phyloP scores from a whole-genome alignment of 2,888 invertebrate genomes.

The Eurytoma californica region DNA sequence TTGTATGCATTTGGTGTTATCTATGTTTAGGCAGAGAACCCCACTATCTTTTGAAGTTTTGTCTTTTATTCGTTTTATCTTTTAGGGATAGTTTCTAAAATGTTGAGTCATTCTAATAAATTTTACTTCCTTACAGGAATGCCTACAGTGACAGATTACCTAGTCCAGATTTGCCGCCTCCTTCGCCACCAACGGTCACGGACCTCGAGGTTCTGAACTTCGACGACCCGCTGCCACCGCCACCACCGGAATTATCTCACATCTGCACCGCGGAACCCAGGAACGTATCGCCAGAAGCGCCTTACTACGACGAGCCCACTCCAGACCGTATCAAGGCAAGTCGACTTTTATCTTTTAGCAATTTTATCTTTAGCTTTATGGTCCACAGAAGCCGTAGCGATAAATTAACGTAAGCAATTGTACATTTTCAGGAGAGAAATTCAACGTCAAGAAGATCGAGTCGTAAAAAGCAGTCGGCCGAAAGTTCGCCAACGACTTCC shows the following conservation, averaged over 20 bases:
- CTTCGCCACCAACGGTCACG: conserved; percentile 80
- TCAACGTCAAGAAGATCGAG: conserved; percentile 67
- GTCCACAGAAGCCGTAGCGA: conserved; percentile 51
- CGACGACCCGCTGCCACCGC: conserved; percentile 82
- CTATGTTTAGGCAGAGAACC: too few relatives aligned
- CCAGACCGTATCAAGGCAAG: conserved; percentile 42
- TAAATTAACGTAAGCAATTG: conserved; percentile 23
- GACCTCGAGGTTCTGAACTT: conserved; percentile 79
- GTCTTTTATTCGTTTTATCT: background rate
- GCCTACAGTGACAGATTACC: conserved; percentile 76
- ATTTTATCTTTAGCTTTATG: background rate
- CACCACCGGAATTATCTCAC: conserved; percentile 76
- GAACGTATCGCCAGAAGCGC: conserved; percentile 60
- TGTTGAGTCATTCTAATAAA: background rate
- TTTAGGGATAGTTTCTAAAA: background rate
- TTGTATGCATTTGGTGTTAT: too few relatives aligned
- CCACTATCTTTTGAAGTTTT: too few relatives aligned
- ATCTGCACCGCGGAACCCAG: conserved; percentile 60
- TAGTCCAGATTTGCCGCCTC: conserved; percentile 80
- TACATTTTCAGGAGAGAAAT: conserved; percentile 61
- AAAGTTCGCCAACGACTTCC: conserved; percentile 61
- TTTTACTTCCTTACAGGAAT: conserved; percentile 60
- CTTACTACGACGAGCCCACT: conserved; percentile 29
- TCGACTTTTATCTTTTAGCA: background rate
- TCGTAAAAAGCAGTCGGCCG: conserved; percentile 61